phyloP scores from a whole-genome alignment of 2,888 invertebrate species.

The Lottia scabra region DNA sequence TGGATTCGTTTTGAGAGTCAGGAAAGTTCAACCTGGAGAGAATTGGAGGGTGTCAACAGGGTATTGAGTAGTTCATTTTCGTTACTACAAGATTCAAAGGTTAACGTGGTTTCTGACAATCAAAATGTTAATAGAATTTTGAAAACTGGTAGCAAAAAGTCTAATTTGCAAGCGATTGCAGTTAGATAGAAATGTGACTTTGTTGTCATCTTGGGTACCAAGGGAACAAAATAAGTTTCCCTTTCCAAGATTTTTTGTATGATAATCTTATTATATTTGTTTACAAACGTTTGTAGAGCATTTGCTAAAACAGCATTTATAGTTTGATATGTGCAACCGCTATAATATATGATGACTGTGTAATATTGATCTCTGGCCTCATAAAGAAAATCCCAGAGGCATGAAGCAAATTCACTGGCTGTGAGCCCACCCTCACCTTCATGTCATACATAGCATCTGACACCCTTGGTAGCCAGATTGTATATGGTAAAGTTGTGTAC shows the following conservation, averaged over 20 bases:
- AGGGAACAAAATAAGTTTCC: slow-evolving; percentile 18
- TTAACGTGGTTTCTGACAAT: slow-evolving; percentile 18
- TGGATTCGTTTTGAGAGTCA: neutral
- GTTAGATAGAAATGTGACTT: neutral
- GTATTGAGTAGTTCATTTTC: neutral
- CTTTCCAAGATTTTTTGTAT: slow-evolving; percentile 22
- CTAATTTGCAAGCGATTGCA: slow-evolving; percentile 13
- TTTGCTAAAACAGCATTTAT: neutral
- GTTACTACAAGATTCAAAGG: neutral
- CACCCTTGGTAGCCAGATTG: too few species aligned
- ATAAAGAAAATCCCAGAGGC: too few species aligned
- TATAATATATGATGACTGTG: neutral
- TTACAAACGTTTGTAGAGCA: neutral
- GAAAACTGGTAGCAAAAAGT: slow-evolving; percentile 20
- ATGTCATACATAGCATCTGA: too few species aligned
- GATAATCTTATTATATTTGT: neutral
- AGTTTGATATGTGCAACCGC: neutral
- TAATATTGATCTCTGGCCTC: too few species aligned
- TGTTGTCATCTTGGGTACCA: slow-evolving; percentile 15
- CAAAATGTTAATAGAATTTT: slow-evolving; percentile 24
- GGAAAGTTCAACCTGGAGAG: slow-evolving; percentile 12
- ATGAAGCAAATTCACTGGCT: too few species aligned
- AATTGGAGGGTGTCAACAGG: slow-evolving; percentile 14
- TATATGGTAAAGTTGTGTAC: too few species aligned
- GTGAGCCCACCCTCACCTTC: too few species aligned